Conservation (phyloP, 2,888 invertebrate species). For the Acholoe squamosa region DNA sequence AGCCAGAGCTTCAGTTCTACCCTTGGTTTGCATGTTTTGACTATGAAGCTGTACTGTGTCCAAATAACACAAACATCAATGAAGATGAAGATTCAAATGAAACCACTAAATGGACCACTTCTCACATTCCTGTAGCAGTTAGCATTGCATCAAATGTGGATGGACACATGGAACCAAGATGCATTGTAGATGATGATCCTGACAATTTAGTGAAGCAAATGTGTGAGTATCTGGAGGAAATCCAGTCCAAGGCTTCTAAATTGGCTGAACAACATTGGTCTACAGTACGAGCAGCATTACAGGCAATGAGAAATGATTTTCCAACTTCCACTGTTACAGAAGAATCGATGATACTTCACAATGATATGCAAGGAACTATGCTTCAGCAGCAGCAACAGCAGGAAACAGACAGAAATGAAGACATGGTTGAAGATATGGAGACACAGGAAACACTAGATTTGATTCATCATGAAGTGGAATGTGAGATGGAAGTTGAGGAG, state of each 20-base stretch:
- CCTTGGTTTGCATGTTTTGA: constrained; percentile 13
- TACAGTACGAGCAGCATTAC: neutral
- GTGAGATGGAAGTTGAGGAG: neutral
- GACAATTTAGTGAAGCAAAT: constrained; percentile 2
- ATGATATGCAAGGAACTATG: neutral
- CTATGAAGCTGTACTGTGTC: constrained; percentile 7
- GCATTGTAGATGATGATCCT: constrained; percentile 25
- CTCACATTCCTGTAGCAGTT: constrained; percentile 22
- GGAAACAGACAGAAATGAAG: neutral
- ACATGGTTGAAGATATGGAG: neutral
- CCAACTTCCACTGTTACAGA: neutral
- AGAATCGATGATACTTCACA: neutral
- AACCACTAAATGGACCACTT: neutral
- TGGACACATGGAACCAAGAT: neutral
- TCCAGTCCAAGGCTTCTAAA: neutral
- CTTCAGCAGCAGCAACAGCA: neutral
- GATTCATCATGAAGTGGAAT: neutral
- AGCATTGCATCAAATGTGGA: neutral
- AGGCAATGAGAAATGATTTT: neutral
- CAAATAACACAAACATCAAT: neutral
- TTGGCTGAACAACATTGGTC: neutral
- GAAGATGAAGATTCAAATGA: neutral
- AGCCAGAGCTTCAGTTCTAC: neutral
- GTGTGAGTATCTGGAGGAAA: neutral
- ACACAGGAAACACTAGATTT: neutral